Evolutionary conservation across 2,888 invertebrate species (phyloP), one percentile per base, ranked within the genome.

Genomic region (Neuroscelio doddi): DNA sequence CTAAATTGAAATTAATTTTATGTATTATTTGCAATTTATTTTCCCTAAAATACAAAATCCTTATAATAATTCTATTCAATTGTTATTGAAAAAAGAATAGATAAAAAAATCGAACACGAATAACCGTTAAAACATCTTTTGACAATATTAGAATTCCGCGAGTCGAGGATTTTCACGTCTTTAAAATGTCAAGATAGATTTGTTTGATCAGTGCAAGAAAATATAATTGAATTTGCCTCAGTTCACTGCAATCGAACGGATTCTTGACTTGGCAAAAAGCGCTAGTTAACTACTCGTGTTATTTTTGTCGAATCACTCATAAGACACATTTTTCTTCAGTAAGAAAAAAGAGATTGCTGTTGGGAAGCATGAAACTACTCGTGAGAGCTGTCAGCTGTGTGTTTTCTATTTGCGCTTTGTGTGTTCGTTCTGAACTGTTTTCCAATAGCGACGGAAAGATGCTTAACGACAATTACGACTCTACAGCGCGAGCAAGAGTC

Each of bases 381-480:
- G 52, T 59, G 59, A 52, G 63, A 55, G 49, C 44, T 36, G 61
- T 53, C 64, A 68, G 55, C 47, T 68, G 68, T 51, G 41, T 61
- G 46, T 68, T 68, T 58, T 68, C 55, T 58, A 45, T 68, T 68
- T 64, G 53, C 50, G 49, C 39, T 10, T 55, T 57, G 39, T 42
- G 39, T 44, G 51, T 61, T 50, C 45, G 45, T 34, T 55, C 61
- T 41, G 51, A 64, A 58, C 68, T 50, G 39, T 58, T 64, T 62
- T 51, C 64, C 47, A 55, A 64, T 58, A 62, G 53, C 51, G 53
- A 34, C 41, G 59, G 17, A 24, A 36, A 42, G 34, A 45, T 57
- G 34, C 66, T 50, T 49, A 62, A 59, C 55, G 50, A 57, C 65
- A 64, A 69, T 69, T 63, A 68, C 63, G 63, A 63, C 61, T 47